These are phyloP conservation scores for Aphis gossypii DNA, from an alignment of 1,140 invertebrate genomes.

Conservation along the genomic window DNA sequence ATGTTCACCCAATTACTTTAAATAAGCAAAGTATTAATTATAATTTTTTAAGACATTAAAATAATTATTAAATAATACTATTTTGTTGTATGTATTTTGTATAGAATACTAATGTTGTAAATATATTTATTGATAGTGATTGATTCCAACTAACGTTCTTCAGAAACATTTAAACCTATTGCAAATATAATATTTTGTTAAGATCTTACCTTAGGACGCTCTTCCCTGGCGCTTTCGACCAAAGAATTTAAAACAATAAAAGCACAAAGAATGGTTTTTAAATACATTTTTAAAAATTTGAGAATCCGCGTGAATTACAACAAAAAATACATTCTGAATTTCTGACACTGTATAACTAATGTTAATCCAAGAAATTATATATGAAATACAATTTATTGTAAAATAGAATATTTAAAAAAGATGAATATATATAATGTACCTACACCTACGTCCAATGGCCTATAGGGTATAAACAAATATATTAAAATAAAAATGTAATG, in stretches of 20 bases:
- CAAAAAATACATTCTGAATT: neutral
- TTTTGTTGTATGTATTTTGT: neutral
- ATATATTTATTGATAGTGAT: neutral
- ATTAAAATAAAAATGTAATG: neutral
- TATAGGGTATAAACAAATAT: neutral
- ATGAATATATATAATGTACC: neutral
- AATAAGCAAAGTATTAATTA: too few relatives aligned
- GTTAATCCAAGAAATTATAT: neutral
- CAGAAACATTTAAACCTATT: neutral
- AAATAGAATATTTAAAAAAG: neutral
- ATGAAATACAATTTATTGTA: neutral
- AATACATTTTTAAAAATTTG: neutral
- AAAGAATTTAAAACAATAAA: constrained; percentile 22
- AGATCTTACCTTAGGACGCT: constrained; percentile 33
- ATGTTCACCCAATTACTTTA: neutral
- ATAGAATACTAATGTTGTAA: neutral
- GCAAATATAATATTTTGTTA: neutral
- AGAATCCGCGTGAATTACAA: neutral
- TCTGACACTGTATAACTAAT: neutral
- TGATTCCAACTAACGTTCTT: neutral
- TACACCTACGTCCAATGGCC: too few relatives aligned
- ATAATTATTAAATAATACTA: neutral
- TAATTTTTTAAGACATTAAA: neutral
- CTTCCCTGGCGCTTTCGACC: constrained; percentile 30
- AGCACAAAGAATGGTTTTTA: constrained; percentile 32